Base-by-base conservation (phyloP, 1,140 invertebrate species). In the Bombus sibiricus region DNA sequence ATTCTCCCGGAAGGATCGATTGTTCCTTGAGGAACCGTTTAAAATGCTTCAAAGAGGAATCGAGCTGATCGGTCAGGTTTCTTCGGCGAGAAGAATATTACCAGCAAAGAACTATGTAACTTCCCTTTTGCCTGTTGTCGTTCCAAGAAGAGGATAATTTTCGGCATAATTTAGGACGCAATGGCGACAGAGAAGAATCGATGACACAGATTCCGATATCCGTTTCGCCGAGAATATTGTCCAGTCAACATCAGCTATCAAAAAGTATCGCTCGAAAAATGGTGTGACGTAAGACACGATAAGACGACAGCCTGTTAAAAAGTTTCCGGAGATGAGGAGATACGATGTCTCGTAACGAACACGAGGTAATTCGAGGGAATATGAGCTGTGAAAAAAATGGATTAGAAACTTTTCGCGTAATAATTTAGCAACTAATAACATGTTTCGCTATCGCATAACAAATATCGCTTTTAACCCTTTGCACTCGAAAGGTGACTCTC, bases 1-100 rank as follows among this genome's bases (percentile, higher is more conserved):
- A 8, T 6, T 25, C 47, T 64, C 5, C 62, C 62, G 13, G 34
- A 15, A 47, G 59, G 9, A 77, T 68, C 81, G 62, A 78, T 83
- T 43, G 81, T 78, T 79, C 82, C 47, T 79, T 9, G n/a, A 84
- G n/a, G 53, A 79, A n/a, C n/a, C 37, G 37, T 84, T 84, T 43
- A 39, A 84, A 84, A 79, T 62, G 75, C 59, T 79, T 71, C n/a
- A n/a, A 41, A 41, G 25, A 57, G 53, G 25, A 79, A 84, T 71
- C 47, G 37, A 15, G 43, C 34, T 78, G 37, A 12, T 59, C 34
- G 66, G 47, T 59, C 75, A 71, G 39, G 37, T 78, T 57, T 37
- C 74, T n/a, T 77, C 62, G 37, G 32, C 64, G 10, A 69, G 47
- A 2, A 34, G 64, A 71, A 78, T 83, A 83, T 78, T 83, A 59